A percentile compares a stretch with the other conserved stretches of the same genome.
Conservation (phyloP, 2,797 vertebrate genomes). For the Prionace glauca region DNA sequence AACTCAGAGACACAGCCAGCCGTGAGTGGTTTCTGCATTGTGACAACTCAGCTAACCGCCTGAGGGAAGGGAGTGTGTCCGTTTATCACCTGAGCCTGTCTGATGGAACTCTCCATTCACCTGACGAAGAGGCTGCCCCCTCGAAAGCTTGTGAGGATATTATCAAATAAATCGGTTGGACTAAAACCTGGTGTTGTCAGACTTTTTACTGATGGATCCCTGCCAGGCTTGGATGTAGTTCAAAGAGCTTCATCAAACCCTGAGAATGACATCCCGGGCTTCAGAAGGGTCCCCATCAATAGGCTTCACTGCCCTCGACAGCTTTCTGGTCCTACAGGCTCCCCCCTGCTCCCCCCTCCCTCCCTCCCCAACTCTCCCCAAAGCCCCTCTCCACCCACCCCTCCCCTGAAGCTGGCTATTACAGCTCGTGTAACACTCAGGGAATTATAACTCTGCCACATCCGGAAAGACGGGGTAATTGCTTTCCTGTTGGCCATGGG, state of each 20-base stretch:
- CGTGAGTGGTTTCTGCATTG: no score
- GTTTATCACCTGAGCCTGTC: neutral
- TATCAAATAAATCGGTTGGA: no score
- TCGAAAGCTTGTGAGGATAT: no score
- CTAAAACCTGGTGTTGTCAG: no score
- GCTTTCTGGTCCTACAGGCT: neutral
- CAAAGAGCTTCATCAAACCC: neutral
- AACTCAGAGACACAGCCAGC: neutral
- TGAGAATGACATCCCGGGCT: neutral
- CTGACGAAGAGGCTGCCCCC: no score
- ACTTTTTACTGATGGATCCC: neutral
- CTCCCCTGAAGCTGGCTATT: neutral
- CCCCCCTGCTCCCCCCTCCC: no score
- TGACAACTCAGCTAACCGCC: no score
- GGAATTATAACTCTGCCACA: neutral
- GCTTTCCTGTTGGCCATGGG: neutral
- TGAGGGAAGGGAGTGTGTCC: no score
- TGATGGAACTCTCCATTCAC: no score
- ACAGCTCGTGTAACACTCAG: neutral
- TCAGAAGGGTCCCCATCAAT: conserved; percentile 16
- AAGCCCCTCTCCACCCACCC: no score
- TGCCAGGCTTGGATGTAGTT: neutral
- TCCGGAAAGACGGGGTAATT: neutral
- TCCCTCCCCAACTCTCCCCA: no score
- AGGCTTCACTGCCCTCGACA: neutral